Evolutionary conservation across 1,140 invertebrate species (phyloP).

Genomic region (Penaeus japonicus): DNA sequence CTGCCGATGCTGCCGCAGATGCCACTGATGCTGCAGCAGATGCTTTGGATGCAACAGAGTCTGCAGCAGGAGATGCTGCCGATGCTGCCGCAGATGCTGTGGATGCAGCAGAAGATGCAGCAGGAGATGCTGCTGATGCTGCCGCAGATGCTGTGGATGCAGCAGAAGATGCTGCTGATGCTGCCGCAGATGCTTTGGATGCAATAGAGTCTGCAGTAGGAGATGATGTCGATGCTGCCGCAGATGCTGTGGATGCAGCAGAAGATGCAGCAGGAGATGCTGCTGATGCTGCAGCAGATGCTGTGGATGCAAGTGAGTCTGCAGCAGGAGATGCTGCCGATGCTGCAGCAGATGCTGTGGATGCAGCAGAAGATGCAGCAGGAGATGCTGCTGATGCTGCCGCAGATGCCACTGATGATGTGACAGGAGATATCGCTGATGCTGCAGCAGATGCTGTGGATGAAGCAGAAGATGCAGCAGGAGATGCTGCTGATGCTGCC

Average conservation of each 20-base stretch:
- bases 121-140: too few relatives aligned
- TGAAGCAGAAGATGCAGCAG: neutral
- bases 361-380: neutral
- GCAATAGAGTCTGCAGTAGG: neutral
- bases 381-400: neutral
- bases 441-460: neutral
- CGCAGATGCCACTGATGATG: too few relatives aligned
- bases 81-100: too few relatives aligned
- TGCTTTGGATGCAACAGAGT: too few relatives aligned
- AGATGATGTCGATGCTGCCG: neutral
- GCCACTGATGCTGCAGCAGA: too few relatives aligned
- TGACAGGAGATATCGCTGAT: neutral
- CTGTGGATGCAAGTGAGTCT: neutral
- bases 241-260: neutral
- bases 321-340: neutral
- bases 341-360: neutral
- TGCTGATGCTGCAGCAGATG: neutral
- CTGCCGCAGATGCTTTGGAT: neutral
- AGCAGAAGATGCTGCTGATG: neutral
- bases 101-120: too few relatives aligned
- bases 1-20: too few relatives aligned
- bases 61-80: too few relatives aligned
- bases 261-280: neutral
- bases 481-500: too few relatives aligned
- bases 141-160: too few relatives aligned